Percentiles rank a stretch among this genome's conserved stretches.
Evolutionary conservation across 2,797 vertebrate genomes (phyloP).

Genomic region (Pseudochirops corinnae): DNA sequence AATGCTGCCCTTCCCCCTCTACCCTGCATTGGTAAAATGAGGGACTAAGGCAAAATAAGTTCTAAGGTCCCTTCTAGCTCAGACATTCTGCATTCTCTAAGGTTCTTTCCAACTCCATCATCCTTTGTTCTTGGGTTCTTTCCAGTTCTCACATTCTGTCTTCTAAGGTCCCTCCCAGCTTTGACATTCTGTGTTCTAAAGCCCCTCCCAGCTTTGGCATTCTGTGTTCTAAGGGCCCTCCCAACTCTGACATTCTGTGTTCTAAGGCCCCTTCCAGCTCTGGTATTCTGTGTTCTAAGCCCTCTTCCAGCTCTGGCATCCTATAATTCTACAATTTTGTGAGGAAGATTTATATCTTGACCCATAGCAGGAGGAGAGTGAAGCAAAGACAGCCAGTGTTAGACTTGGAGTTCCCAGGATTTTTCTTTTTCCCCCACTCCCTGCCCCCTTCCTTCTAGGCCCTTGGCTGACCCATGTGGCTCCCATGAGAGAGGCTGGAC

Average conservation of each 20-base stretch:
- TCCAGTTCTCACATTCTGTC: too few relatives aligned
- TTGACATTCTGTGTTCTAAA: too few relatives aligned
- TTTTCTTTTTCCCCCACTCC: not conserved
- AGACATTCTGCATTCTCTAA: not conserved
- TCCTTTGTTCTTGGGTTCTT: not conserved
- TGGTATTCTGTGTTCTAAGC: not conserved
- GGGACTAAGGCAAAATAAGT: not conserved
- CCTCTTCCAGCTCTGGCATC: not conserved
- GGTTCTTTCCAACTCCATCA: not conserved
- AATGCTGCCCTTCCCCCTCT: not conserved
- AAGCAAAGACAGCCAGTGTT: not conserved
- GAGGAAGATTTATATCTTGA: not conserved
- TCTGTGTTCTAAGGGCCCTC: too few relatives aligned
- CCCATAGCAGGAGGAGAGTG: not conserved
- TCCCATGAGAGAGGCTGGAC: not conserved
- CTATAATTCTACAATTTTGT: not conserved
- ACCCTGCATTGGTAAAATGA: not conserved
- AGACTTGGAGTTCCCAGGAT: not conserved
- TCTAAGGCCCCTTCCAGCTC: not conserved
- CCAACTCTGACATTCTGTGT: too few relatives aligned
- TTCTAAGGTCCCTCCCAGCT: not conserved
- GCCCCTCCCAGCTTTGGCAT: too few relatives aligned
- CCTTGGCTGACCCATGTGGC: not conserved
- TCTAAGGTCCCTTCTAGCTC: not conserved
- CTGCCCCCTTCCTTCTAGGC: not conserved